Conservation (phyloP, 2,888 invertebrate species). For the Ischnus inquisitorius region DNA sequence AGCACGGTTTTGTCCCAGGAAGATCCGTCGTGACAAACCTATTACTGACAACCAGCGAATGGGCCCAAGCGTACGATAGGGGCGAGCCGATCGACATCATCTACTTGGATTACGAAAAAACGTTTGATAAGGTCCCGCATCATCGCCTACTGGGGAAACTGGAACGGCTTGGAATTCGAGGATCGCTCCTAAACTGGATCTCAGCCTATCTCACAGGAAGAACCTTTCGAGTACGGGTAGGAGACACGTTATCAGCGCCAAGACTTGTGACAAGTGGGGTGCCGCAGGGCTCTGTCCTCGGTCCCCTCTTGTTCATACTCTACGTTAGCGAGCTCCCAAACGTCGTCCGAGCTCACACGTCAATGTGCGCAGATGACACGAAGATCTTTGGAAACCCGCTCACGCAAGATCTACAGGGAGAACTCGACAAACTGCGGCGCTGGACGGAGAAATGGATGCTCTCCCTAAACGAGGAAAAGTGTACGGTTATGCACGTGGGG, state of each 20-base stretch:
- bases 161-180: not conserved
- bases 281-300: not conserved
- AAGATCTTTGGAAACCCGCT: slow-evolving; percentile 48
- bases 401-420: slow-evolving; percentile 25
- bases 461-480: slow-evolving; percentile 27
- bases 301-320: not conserved
- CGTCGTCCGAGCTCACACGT: not conserved
- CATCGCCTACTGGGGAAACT: not conserved
- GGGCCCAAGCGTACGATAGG: not conserved
- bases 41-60: not conserved
- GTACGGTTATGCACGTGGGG: slow-evolving; percentile 36
- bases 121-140: not conserved
- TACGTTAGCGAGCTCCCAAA: not conserved
- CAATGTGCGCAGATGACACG: slow-evolving; percentile 40
- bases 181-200: not conserved
- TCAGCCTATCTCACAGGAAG: not conserved
- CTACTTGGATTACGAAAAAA: not conserved
- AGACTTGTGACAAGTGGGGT: not conserved
- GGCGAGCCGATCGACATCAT: not conserved
- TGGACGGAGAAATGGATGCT: slow-evolving; percentile 42
- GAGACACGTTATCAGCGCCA: not conserved
- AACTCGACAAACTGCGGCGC: slow-evolving; percentile 29
- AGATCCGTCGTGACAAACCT: not conserved
- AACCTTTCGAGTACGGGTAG: not conserved
- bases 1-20: slow-evolving; percentile 1